Percentiles rank a stretch among this genome's conserved stretches.
Evolutionary conservation across 2,797 vertebrate genomes (phyloP).

Genomic region (Eupleurogrammus muticus): DNA sequence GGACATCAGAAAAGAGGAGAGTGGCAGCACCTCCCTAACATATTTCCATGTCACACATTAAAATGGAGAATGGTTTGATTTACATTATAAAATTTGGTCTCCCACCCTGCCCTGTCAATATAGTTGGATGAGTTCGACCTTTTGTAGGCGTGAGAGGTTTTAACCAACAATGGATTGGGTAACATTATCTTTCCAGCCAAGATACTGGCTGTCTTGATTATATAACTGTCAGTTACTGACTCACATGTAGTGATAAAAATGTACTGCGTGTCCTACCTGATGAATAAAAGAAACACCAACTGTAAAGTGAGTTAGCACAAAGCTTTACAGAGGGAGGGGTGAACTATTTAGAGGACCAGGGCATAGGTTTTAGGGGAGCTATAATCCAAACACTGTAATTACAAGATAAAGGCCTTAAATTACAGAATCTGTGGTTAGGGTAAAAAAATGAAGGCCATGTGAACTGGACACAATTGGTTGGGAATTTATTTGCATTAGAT

Average conservation of each 20-base stretch:
- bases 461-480: conserved; percentile 8
- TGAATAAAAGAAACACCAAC: conserved; percentile 45
- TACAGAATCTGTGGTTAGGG: conserved; percentile 57
- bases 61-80: conserved; percentile 24
- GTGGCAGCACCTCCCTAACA: neutral
- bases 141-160: conserved; percentile 31
- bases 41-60: neutral
- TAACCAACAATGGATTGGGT: conserved; percentile 58
- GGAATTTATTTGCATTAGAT: conserved; percentile 10
- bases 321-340: conserved; percentile 56
- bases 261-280: conserved; percentile 43
- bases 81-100: neutral
- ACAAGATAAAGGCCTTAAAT: conserved; percentile 63
- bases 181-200: conserved; percentile 71
- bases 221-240: conserved; percentile 62
- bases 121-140: conserved; percentile 1
- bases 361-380: conserved; percentile 53
- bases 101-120: conserved; percentile 3
- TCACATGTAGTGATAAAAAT: conserved; percentile 58
- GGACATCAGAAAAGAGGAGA: conserved; percentile 5
- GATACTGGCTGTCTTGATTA: conserved; percentile 65
- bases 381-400: conserved; percentile 61
- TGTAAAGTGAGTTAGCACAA: conserved; percentile 39
- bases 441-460: conserved; percentile 47
- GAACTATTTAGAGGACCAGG: conserved; percentile 61